A percentile compares a stretch with the other conserved stretches of the same genome.
Conservation (phyloP, 2,888 invertebrate species). For the Gibbula magus region DNA sequence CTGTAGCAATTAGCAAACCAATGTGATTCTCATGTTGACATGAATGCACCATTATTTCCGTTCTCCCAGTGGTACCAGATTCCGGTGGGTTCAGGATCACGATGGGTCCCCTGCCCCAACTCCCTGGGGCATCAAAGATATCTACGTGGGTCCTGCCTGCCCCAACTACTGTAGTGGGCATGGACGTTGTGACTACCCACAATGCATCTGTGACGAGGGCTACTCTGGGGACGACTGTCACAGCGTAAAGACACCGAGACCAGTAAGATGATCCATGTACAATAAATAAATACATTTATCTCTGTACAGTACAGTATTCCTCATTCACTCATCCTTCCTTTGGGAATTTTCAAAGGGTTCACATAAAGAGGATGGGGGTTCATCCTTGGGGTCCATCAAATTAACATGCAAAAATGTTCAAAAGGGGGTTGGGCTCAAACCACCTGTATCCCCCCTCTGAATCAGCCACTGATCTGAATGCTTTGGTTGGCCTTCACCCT, state of each 20-base stretch:
- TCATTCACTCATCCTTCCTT: too few species aligned
- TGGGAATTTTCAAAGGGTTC: too few species aligned
- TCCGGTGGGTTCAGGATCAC: conserved; percentile 71
- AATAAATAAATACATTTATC: too few species aligned
- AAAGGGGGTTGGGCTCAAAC: too few species aligned
- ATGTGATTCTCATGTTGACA: neutral
- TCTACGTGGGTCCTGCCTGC: conserved; percentile 75
- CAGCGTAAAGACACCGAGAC: conserved; percentile 38
- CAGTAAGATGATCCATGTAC: conserved; percentile 46
- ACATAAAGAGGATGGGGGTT: too few species aligned
- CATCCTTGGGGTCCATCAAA: too few species aligned
- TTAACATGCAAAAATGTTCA: too few species aligned
- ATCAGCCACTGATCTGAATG: too few species aligned
- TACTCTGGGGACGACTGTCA: conserved; percentile 62
- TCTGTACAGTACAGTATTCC: too few species aligned
- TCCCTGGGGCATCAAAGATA: conserved; percentile 72
- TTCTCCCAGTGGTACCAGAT: conserved; percentile 67
- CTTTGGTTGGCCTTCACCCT: too few species aligned
- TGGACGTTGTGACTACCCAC: conserved; percentile 69
- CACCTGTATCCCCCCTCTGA: too few species aligned
- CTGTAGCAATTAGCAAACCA: too few species aligned
- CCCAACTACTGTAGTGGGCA: conserved; percentile 72
- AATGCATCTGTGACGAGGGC: conserved; percentile 66
- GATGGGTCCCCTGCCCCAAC: conserved; percentile 39
- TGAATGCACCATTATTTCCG: neutral